Percentiles rank a stretch among this genome's conserved stretches.
Evolutionary conservation across 2,797 vertebrate species (phyloP).

Genomic region (Lepilemur septentrionalis): DNA sequence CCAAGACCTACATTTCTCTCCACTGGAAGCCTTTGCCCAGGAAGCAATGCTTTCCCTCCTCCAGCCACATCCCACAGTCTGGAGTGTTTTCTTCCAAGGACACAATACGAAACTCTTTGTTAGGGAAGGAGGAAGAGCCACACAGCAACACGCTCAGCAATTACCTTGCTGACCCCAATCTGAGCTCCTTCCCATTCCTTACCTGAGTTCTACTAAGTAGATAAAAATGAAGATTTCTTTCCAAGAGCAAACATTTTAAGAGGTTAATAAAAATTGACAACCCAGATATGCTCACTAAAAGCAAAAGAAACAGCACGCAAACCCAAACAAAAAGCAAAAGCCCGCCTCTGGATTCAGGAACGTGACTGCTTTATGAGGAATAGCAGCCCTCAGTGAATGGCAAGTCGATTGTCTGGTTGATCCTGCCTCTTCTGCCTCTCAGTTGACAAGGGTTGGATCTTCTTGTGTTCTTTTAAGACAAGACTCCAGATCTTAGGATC

Average conservation of each 20-base stretch:
- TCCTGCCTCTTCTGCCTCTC: background rate
- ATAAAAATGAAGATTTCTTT: constrained; percentile 37
- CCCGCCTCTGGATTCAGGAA: background rate
- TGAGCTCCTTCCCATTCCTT: background rate
- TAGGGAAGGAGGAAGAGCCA: background rate
- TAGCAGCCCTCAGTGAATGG: background rate
- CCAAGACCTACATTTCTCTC: background rate
- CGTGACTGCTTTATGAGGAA: background rate
- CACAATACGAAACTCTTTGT: background rate
- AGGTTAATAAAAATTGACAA: constrained; percentile 43
- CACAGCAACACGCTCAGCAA: background rate
- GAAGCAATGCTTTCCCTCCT: background rate
- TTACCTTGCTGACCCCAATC: background rate
- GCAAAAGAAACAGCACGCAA: background rate
- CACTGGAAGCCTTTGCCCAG: background rate
- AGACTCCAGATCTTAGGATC: background rate
- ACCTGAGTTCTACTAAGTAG: constrained; percentile 36
- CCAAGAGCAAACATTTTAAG: constrained; percentile 54
- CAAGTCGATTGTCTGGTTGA: constrained; percentile 16
- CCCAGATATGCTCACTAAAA: constrained; percentile 75
- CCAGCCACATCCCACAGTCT: background rate
- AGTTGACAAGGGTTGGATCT: background rate
- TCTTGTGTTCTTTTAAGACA: background rate
- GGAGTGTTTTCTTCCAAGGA: background rate
- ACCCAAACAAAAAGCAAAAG: background rate